A percentile compares a stretch with the other conserved stretches of the same genome.
phyloP scores from a whole-genome alignment of 2,797 vertebrate species.

The Sphenodon punctatus region DNA sequence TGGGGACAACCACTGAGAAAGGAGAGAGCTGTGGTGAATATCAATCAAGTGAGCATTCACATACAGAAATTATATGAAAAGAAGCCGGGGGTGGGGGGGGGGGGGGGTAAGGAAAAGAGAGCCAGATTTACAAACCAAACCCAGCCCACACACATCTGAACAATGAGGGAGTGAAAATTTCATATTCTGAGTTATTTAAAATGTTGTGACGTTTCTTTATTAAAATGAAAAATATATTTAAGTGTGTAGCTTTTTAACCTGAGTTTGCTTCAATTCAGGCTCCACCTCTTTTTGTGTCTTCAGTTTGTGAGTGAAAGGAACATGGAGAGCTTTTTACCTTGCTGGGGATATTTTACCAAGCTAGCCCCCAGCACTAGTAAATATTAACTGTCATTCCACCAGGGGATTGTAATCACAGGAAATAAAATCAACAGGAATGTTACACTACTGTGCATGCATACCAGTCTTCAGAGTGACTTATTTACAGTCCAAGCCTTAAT shows the following conservation, averaged over 20 bases:
- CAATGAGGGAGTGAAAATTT: not conserved
- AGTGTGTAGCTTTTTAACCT: not conserved
- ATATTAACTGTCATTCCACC: constrained; percentile 13
- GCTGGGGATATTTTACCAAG: not conserved
- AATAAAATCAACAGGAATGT: constrained; percentile 42
- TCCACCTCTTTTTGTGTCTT: not conserved
- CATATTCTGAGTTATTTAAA: not conserved
- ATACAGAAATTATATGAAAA: constrained; percentile 3
- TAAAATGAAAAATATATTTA: not conserved
- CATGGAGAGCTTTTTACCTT: not conserved
- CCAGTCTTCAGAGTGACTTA: constrained; percentile 23
- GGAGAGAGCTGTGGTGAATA: not conserved
- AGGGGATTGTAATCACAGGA: not conserved
- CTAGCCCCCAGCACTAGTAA: not conserved
- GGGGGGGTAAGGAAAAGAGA: not conserved
- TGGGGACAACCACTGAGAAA: not conserved
- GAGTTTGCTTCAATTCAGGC: not conserved
- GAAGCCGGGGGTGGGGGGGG: rapidly evolving
- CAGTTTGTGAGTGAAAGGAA: rapidly evolving
- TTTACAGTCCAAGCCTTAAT: constrained; percentile 28
- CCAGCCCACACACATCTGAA: not conserved
- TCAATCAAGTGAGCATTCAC: not conserved
- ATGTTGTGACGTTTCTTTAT: not conserved
- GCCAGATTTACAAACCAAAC: constrained; percentile 3
- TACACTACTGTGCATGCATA: not conserved